A percentile compares a stretch with the other conserved stretches of the same genome.
phyloP scores from a whole-genome alignment of 2,113 vertebrate genomes.

The Microcebus jonahi region DNA sequence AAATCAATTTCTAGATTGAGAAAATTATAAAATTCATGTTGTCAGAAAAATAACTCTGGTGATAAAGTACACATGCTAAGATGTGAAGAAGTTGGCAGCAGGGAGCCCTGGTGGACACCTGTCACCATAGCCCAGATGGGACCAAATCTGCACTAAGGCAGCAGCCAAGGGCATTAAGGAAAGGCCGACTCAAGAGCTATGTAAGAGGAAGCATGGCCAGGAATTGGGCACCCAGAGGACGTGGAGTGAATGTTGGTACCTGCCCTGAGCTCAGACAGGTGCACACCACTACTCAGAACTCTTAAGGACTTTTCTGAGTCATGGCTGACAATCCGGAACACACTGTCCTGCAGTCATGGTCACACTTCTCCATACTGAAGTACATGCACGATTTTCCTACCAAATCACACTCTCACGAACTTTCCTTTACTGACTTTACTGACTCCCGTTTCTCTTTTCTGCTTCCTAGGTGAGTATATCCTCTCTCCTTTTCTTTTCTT shows the following conservation, averaged over 20 bases:
- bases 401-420: not conserved
- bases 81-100: not conserved
- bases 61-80: not conserved
- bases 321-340: not conserved
- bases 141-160: not conserved
- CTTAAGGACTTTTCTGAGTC: not conserved
- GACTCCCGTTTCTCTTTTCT: not conserved
- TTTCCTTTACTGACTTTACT: not conserved
- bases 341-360: no score
- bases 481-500: not conserved
- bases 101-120: not conserved
- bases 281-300: not conserved
- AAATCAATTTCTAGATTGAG: not conserved
- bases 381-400: not conserved
- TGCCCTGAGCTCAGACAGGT: not conserved
- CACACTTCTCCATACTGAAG: not conserved
- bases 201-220: not conserved
- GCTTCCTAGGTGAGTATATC: not conserved
- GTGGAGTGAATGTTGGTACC: not conserved
- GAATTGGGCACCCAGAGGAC: not conserved
- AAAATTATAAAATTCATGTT: not conserved
- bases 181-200: not conserved
- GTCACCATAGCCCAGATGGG: not conserved
- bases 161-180: not conserved
- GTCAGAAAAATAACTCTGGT: not conserved